These are phyloP conservation scores for Kryptolebias marmoratus DNA, from an alignment of 2,113 vertebrate genomes.

Conservation along the genomic window DNA sequence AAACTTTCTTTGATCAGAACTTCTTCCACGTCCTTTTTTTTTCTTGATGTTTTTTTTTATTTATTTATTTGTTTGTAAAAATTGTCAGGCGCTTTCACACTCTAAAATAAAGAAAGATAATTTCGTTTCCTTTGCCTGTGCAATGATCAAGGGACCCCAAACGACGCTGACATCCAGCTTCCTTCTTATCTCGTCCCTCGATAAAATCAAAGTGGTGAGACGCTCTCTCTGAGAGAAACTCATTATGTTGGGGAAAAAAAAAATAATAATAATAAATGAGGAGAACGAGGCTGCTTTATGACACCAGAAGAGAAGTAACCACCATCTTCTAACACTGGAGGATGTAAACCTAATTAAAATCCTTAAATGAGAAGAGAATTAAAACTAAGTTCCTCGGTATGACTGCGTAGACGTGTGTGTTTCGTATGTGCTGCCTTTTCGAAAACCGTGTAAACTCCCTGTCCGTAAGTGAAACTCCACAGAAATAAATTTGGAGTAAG, in stretches of 20 bases:
- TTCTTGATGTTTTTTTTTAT: slow-evolving; percentile 18
- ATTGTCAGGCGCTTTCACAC: slow-evolving; percentile 9
- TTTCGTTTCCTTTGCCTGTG: slow-evolving; percentile 13
- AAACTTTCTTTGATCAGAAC: slow-evolving; percentile 7
- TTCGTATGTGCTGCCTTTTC: slow-evolving; percentile 28
- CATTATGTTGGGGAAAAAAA: slow-evolving; percentile 22
- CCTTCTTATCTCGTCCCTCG: slow-evolving; percentile 46
- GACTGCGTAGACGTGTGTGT: not conserved
- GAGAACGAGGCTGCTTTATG: not conserved
- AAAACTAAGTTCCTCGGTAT: not conserved
- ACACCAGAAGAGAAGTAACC: not conserved
- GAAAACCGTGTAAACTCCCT: slow-evolving; percentile 31
- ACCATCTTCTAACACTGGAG: slow-evolving; percentile 9
- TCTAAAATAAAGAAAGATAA: slow-evolving; percentile 23
- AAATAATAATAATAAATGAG: slow-evolving; percentile 14
- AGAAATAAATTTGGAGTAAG: slow-evolving; percentile 40
- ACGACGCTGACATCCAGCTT: slow-evolving; percentile 37
- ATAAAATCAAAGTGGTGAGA: slow-evolving; percentile 52
- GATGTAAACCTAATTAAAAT: slow-evolving; percentile 2
- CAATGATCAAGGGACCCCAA: slow-evolving; percentile 49
- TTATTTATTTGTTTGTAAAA: not conserved
- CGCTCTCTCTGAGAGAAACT: slow-evolving; percentile 30
- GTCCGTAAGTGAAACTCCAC: slow-evolving; percentile 23
- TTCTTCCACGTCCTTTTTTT: not conserved
- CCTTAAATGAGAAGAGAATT: not conserved